Evolutionary conservation across 64 coral and sea anemone species (phyloP).

Genomic region (Actinia tenebrosa): DNA sequence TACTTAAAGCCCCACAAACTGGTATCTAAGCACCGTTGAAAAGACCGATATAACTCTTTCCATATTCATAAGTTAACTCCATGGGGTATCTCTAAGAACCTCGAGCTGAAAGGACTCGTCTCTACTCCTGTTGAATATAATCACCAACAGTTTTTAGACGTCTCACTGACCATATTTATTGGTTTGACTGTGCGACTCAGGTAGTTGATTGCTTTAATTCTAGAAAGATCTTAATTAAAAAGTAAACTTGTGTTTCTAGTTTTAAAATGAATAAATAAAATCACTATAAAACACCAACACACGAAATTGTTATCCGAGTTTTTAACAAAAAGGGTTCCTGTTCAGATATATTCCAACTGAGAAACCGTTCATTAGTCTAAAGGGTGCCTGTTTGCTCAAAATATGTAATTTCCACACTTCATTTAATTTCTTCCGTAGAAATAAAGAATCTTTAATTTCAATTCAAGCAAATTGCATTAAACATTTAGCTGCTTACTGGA

Average conservation of each 20-base stretch:
- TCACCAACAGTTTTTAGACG: not conserved
- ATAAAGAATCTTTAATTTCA: not conserved
- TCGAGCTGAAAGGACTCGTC: not conserved
- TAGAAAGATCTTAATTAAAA: not conserved
- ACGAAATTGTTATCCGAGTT: not conserved
- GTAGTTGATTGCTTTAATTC: not conserved
- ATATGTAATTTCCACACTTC: too few species aligned
- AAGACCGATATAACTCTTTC: not conserved
- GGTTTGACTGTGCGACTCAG: not conserved
- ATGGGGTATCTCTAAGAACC: not conserved
- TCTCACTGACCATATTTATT: conserved; percentile 9
- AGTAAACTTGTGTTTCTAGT: not conserved
- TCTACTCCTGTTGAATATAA: not conserved
- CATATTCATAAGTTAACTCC: not conserved
- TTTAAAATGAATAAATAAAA: not conserved
- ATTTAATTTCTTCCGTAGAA: not conserved
- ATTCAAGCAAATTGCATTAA: not conserved
- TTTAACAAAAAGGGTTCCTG: not conserved
- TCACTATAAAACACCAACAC: not conserved
- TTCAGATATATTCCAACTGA: not conserved
- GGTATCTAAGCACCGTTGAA: not conserved
- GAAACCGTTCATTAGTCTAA: not conserved
- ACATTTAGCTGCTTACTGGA: not conserved
- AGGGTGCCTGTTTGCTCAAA: not conserved
- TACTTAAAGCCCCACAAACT: not conserved